Base-by-base conservation (phyloP, 1,140 invertebrate genomes). In the Lucilia sericata region DNA sequence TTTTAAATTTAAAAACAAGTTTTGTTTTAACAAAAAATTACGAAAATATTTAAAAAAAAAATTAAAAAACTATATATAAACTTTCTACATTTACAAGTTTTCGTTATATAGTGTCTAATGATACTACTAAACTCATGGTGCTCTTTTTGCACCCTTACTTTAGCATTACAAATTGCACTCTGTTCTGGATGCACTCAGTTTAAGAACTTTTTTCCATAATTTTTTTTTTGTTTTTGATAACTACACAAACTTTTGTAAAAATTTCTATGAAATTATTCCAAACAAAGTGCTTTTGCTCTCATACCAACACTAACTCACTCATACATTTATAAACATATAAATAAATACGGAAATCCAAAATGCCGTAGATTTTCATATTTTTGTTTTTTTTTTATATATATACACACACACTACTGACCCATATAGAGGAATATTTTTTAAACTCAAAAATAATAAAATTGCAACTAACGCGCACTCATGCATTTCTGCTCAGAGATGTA, bases 341-440 rank as follows among this genome's bases (percentile, higher is more conserved):
- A 25, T 51, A 82, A 14, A 84, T 47, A 80, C 84, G 81, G 80
- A 82, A 78, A 60, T 76, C 51, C 47, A 78, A 83, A 74, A 74
- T 60, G 78, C 25, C 25, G 47, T 19, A 25, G 34, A 84, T 84
- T 30, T 75, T 75, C 30, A 70, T 84, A 81, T 55, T 75, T 36
- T 19, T 74, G 0, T 42, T 42, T 42, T 42, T 42, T n/a, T n/a
- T n/a, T n/a, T n/a, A n/a, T n/a, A n/a, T n/a, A n/a, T 42, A 30
- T 30, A 30, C 3, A 2, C 34, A 83, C 49, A 78, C 65, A 84
- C 84, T 84, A 85, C 84, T 85, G 84, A 85, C 84, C 84, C 82
- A 85, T 74, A 80, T 19, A 36, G 12, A 47, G 47, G 47, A 80
- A 49, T 21, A n/a, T 51, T 21, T 30, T 30, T 30, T 2, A 70